Evolutionary conservation across 2,797 vertebrate species (phyloP).

Genomic region (Gambusia yucatana): DNA sequence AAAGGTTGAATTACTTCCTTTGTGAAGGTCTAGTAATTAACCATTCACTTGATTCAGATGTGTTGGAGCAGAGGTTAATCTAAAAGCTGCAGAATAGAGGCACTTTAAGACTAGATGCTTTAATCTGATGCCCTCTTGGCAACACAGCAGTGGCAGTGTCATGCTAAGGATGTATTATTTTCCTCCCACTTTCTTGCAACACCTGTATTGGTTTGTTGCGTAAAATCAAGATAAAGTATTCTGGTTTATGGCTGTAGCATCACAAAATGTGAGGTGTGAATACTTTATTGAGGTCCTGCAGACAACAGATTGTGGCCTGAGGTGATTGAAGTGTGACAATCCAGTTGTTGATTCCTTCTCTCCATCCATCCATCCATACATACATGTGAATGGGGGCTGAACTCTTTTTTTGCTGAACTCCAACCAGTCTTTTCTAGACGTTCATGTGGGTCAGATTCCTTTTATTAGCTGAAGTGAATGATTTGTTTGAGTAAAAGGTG

Average conservation of each 20-base stretch:
- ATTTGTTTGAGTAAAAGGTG: constrained; percentile 79
- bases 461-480: constrained; percentile 67
- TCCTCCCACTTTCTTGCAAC: not conserved
- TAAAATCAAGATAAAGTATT: not conserved
- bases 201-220: not conserved
- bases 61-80: not conserved
- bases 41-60: not conserved
- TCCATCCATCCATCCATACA: not conserved
- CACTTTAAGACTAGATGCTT: not conserved
- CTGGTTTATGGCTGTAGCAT: not conserved
- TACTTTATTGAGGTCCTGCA: not conserved
- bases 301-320: not conserved
- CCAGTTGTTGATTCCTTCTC: constrained; percentile 1
- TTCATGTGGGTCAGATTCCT: constrained; percentile 76
- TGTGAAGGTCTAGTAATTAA: not conserved
- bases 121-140: not conserved
- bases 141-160: not conserved
- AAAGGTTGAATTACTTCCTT: not conserved
- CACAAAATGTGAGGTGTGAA: not conserved
- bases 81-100: not conserved
- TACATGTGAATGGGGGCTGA: constrained; percentile 18
- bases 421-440: constrained; percentile 41
- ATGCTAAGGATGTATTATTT: not conserved
- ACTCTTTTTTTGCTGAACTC: constrained; percentile 35
- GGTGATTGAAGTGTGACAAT: not conserved